Base-by-base conservation (phyloP, 2,113 vertebrate genomes). In the Labeo rohita region DNA sequence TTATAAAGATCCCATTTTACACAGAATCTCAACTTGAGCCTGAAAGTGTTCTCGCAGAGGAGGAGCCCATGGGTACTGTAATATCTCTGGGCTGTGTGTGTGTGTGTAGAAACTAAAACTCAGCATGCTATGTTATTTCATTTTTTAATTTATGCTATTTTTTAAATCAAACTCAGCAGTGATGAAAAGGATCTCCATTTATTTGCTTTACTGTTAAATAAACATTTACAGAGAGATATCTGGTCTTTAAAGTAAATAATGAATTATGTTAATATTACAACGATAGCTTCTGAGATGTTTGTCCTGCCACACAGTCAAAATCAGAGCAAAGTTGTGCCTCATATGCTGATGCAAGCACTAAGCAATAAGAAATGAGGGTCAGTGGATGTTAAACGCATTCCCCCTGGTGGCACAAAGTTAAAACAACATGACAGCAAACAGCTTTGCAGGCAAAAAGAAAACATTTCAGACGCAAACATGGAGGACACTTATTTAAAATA, bases 31-130 rank as follows among this genome's bases (percentile, higher is more conserved):
- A 92, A 94, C 94, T 94, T 89, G 93, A 95, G 89, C 94, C 94
- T 94, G 95, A 95, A 90, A 95, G 92, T 89, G 92, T 88, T 89
- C 93, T 94, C 88, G 93, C 93, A 89, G 95, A 95, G 92, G 95
- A 97, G 90, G 95, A 96, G 93, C 93, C 91, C 89, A 94, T 96
- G 94, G 95, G 96, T 97, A 97, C 94, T 94, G 96, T 96, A 96
- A 95, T 92, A 90, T 90, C 70, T 89, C 78, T 74, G 89, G 84
- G 86, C 54, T 92, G 84, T 66, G 83, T 84, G 85, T 84, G 77
- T 75, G 66, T 84, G 54, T 79, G 85, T 65, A 66, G 61, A 68
- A 68, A 49, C 61, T 34, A 9, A 82, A 66, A 70, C 45, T 36
- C 10, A 8, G 43, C 59, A 65, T 70, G 63, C 63, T n/a, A 65